Conservation (phyloP, 2,888 invertebrate species). For the Limnephilus lunatus region DNA sequence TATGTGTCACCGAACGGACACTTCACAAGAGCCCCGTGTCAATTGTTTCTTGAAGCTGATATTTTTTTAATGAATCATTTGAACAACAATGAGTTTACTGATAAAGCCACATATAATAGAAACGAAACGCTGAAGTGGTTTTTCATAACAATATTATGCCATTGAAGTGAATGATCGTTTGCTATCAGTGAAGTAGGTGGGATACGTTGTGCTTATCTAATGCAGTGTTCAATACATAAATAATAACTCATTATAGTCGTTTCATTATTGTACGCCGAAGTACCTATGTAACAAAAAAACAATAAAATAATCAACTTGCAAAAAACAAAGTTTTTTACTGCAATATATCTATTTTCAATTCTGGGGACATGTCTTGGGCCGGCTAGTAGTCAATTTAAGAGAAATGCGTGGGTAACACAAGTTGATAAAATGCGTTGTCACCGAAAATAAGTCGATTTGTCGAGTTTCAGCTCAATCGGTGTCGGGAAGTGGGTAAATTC, state of each 20-base stretch:
- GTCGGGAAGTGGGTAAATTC: too few relatives aligned
- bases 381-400: too few relatives aligned
- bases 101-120: not conserved
- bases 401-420: too few relatives aligned
- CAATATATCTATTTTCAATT: too few relatives aligned
- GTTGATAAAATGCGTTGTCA: too few relatives aligned
- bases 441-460: too few relatives aligned
- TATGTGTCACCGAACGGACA: too few relatives aligned
- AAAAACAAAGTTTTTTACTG: too few relatives aligned
- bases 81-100: not conserved
- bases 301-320: not conserved
- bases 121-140: not conserved
- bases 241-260: not conserved
- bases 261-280: not conserved
- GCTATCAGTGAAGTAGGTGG: not conserved
- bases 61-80: not conserved
- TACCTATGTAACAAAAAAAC: not conserved
- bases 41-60: not conserved
- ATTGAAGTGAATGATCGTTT: not conserved
- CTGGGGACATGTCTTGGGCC: too few relatives aligned
- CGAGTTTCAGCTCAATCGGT: too few relatives aligned
- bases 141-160: not conserved
- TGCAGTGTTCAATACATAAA: not conserved
- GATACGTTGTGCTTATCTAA: not conserved
- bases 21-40: too few relatives aligned